These are phyloP conservation scores for Andricus curvator DNA, from an alignment of 2,888 invertebrate species.

Conservation along the genomic window DNA sequence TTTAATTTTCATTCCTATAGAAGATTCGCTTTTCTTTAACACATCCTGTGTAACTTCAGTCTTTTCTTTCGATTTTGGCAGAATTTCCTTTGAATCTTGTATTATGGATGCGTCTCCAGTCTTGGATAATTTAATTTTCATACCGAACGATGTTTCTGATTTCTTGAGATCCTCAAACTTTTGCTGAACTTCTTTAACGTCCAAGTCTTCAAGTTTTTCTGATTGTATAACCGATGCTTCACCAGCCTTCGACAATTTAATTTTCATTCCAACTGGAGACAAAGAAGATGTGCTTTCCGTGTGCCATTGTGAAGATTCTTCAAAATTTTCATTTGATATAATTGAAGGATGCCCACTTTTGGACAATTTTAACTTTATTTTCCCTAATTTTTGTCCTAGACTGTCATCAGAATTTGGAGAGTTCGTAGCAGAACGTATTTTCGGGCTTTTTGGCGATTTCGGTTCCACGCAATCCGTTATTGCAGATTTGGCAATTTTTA, in stretches of 20 bases:
- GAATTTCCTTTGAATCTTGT: constrained; percentile 52
- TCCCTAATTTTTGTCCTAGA: constrained; percentile 79
- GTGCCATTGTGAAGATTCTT: constrained; percentile 71
- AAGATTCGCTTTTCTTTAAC: constrained; percentile 56
- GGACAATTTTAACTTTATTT: constrained; percentile 80
- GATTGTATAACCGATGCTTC: constrained; percentile 66
- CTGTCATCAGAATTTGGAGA: constrained; percentile 76
- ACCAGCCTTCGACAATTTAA: constrained; percentile 69
- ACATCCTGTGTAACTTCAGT: too few relatives aligned
- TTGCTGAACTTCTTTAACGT: constrained; percentile 64
- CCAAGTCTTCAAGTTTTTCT: constrained; percentile 63
- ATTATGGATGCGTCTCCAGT: constrained; percentile 64
- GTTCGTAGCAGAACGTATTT: constrained; percentile 73
- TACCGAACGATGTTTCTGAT: constrained; percentile 64
- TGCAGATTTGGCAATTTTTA: constrained; percentile 75
- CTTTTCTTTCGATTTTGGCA: too few relatives aligned
- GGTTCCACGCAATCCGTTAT: constrained; percentile 74
- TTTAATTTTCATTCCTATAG: constrained; percentile 74
- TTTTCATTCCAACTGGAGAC: constrained; percentile 72
- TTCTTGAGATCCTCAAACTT: constrained; percentile 64
- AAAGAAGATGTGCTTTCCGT: constrained; percentile 68
- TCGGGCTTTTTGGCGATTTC: constrained; percentile 75
- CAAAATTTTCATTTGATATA: constrained; percentile 72
- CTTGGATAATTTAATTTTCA: constrained; percentile 66
- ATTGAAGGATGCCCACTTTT: constrained; percentile 78